A percentile compares a stretch with the other conserved stretches of the same genome.
Evolutionary conservation across 2,797 vertebrate genomes (phyloP).

Genomic region (Potorous gilbertii): DNA sequence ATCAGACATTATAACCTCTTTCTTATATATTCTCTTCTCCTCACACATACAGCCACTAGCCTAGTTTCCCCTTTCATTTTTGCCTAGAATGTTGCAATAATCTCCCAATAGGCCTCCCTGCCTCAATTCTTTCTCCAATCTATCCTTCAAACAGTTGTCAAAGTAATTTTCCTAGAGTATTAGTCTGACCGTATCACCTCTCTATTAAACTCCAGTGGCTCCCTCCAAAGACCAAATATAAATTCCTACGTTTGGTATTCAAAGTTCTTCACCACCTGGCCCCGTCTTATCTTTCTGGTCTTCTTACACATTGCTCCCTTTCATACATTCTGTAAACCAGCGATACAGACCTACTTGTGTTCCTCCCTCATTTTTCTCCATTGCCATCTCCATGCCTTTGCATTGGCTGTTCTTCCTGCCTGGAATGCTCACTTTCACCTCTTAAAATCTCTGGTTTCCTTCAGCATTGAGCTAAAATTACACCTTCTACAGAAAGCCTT

Average conservation of each 20-base stretch:
- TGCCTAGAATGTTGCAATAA: background rate
- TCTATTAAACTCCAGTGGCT: too few relatives aligned
- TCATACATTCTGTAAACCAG: background rate
- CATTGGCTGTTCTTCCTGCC: background rate
- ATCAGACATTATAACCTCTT: background rate
- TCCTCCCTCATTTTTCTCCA: background rate
- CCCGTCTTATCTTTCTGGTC: too few relatives aligned
- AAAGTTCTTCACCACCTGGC: too few relatives aligned
- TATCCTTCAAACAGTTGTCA: too few relatives aligned
- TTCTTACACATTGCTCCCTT: background rate
- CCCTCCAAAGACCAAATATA: too few relatives aligned
- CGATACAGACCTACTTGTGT: background rate
- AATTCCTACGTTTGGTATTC: too few relatives aligned
- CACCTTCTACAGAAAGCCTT: background rate
- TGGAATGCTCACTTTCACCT: background rate
- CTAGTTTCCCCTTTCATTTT: background rate
- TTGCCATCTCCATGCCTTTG: background rate
- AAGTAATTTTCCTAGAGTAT: too few relatives aligned
- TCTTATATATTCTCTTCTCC: background rate
- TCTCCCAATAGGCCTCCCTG: background rate
- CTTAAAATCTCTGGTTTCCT: background rate
- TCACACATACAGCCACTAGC: background rate
- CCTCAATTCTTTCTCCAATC: background rate
- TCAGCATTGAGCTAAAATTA: background rate
- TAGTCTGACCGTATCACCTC: too few relatives aligned